These are phyloP conservation scores for Acanthochromis polyacanthus DNA, from an alignment of 2,113 vertebrate genomes.

Conservation along the genomic window DNA sequence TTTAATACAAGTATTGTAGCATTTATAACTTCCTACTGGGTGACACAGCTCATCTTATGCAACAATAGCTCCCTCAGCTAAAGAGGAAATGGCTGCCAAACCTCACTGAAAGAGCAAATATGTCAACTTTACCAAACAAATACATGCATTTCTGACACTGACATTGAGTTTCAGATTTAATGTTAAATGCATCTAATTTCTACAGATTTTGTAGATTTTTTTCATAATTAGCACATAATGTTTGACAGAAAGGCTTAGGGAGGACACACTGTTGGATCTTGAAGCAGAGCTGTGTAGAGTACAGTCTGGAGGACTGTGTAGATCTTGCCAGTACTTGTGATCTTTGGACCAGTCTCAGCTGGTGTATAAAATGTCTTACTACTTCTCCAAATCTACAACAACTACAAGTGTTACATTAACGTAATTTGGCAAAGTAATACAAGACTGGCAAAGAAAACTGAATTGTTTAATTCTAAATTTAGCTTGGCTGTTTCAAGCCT, in stretches of 20 bases:
- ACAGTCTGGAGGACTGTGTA: not conserved
- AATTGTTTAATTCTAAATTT: slow-evolving; percentile 45
- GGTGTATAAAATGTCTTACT: not conserved
- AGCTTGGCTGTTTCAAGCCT: slow-evolving; percentile 30
- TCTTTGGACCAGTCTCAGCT: slow-evolving; percentile 4
- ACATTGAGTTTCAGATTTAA: not conserved
- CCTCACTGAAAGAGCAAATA: not conserved
- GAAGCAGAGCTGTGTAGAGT: not conserved
- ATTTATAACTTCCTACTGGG: not conserved
- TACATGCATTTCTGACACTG: too few species aligned
- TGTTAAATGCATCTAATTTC: not conserved
- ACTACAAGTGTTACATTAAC: slow-evolving; percentile 1
- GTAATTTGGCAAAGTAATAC: slow-evolving; percentile 25
- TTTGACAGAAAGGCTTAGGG: too few species aligned
- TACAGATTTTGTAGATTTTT: not conserved
- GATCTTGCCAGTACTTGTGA: not conserved
- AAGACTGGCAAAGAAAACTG: not conserved
- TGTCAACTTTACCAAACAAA: too few species aligned
- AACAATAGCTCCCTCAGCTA: too few species aligned
- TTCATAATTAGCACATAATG: too few species aligned
- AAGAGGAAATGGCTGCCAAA: not conserved
- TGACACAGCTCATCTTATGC: not conserved
- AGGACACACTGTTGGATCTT: not conserved
- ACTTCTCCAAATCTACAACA: not conserved
- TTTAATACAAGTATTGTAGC: too few species aligned